Evolutionary conservation across 2,888 invertebrate genomes (phyloP), one percentile per base, ranked within the genome.

Genomic region (Thymelicus sylvestris): DNA sequence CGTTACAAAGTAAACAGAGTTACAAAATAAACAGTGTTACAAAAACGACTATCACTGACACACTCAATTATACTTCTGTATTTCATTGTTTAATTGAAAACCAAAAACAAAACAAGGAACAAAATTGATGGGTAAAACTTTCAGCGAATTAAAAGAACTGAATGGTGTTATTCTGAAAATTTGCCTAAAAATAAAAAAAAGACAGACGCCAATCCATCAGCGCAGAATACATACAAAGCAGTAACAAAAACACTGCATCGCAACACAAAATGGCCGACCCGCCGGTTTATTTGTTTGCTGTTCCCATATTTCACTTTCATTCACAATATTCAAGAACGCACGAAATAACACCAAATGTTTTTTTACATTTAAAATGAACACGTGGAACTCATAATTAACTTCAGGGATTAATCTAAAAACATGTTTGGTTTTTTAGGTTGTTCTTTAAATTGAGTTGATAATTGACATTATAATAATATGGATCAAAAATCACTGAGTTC

Each of bases 231-330:
- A 31, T 59, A 66, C 57, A 55, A 57, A 66, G 55, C 52, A 12
- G 65, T 55, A 57, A 66, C 66, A 66, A 59, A 59, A 57, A 66
- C 57, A 59, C 19, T 66, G 66, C 59, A 59, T 13, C 39, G 47
- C 15, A 57, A n/a, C 31, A 13, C 66, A 24, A 66, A 66, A 66
- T 66, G 44, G 66, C 66, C 47, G 59, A 44, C 44, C 59, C 57
- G n/a, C 59, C 38, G n/a, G 66, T 66, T 59, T 66, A 66, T 57
- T 66, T 66, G 66, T 66, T 38, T 59, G n/a, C 59, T 31, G 31
- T 59, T 59, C 47, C 31, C 47, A 66, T 66, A 59, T 66, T 66
- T 66, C 66, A 66, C 44, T 59, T 66, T 15, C 57, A 66, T 66
- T 59, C 47, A 24, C 47, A 0, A 44, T 10, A 44, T 6, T 59